These are phyloP conservation scores for Callionymus lyra DNA, from an alignment of 2,113 vertebrate genomes.

Conservation along the genomic window DNA sequence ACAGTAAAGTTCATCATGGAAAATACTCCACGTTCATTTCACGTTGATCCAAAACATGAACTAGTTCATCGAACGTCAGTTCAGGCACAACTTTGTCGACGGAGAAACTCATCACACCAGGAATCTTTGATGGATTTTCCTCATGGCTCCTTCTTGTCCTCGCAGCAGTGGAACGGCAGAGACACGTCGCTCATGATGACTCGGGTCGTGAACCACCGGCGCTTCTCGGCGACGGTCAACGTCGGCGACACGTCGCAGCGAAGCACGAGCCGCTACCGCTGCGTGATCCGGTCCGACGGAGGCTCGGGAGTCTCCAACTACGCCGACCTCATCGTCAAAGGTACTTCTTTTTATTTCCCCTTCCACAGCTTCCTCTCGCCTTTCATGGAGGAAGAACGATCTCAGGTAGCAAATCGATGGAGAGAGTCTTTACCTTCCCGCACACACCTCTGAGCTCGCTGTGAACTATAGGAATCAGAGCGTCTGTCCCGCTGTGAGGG, in stretches of 20 bases:
- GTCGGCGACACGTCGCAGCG: constrained; percentile 87
- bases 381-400: too few species aligned
- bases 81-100: too few species aligned
- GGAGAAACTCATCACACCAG: too few species aligned
- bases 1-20: too few species aligned
- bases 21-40: too few species aligned
- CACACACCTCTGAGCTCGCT: constrained; percentile 5
- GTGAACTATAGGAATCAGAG: constrained; percentile 12
- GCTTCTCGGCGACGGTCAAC: constrained; percentile 87
- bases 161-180: constrained; percentile 91
- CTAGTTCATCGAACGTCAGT: too few species aligned
- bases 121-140: too few species aligned
- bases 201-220: constrained; percentile 87
- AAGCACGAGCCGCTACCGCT: constrained; percentile 89
- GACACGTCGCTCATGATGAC: constrained; percentile 93
- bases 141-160: constrained; percentile 2
- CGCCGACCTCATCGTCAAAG: constrained; percentile 93
- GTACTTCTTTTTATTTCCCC: constrained; percentile 47
- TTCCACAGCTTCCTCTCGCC: too few species aligned
- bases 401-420: not conserved
- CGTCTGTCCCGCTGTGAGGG: constrained; percentile 11
- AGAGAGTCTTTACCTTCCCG: constrained; percentile 2
- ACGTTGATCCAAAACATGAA: too few species aligned
- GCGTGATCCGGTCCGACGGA: constrained; percentile 87
- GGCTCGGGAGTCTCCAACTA: constrained; percentile 96